phyloP scores from a whole-genome alignment of 1,140 invertebrate genomes.

The Drosophila tsacasi region DNA sequence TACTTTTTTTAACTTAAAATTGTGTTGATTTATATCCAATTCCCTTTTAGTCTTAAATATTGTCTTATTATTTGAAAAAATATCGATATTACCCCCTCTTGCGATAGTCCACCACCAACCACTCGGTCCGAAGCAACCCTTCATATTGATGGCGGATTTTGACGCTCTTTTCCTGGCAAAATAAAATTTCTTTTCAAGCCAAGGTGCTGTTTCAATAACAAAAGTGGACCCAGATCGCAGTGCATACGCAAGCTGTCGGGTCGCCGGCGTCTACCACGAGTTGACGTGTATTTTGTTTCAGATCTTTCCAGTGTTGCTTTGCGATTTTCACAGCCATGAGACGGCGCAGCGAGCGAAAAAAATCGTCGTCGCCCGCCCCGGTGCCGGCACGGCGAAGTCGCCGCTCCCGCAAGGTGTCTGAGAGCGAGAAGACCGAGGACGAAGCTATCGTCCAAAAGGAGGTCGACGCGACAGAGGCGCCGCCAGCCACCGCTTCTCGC shows the following conservation, averaged over 20 bases:
- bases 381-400: slow-evolving; percentile 73
- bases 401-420: slow-evolving; percentile 63
- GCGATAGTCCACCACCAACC: slow-evolving; percentile 8
- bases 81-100: slow-evolving; percentile 16
- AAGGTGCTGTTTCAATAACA: slow-evolving; percentile 31
- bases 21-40: too few species aligned
- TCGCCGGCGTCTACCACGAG: slow-evolving; percentile 23
- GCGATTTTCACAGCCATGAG: slow-evolving; percentile 67
- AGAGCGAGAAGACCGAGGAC: slow-evolving; percentile 67
- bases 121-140: slow-evolving; percentile 47
- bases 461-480: slow-evolving; percentile 34
- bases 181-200: slow-evolving; percentile 56
- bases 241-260: slow-evolving; percentile 23
- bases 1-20: too few species aligned
- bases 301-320: slow-evolving; percentile 47
- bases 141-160: slow-evolving; percentile 72
- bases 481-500: slow-evolving; percentile 17
- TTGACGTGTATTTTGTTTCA: slow-evolving; percentile 50
- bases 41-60: too few species aligned
- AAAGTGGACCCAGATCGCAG: slow-evolving; percentile 19
- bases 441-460: slow-evolving; percentile 54
- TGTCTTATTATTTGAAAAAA: too few species aligned
- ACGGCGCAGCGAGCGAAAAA: slow-evolving; percentile 82
- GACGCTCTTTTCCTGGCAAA: slow-evolving; percentile 70
- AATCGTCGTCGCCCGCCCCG: slow-evolving; percentile 75